Conservation (phyloP, 2,797 vertebrate species). For the Melanotaenia maccullochi region DNA sequence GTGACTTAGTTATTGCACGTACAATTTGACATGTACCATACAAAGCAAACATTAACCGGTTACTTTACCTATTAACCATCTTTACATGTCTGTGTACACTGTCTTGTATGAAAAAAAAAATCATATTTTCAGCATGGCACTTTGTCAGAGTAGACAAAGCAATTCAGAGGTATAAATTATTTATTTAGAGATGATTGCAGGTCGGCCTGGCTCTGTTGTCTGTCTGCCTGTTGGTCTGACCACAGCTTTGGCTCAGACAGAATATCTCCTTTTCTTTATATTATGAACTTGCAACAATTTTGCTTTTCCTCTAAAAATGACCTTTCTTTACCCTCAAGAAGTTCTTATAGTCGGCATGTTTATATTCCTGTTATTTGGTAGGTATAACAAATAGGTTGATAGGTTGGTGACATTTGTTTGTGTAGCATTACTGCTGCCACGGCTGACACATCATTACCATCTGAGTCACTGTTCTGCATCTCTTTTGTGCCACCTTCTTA, state of each 20-base stretch:
- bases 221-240: neutral
- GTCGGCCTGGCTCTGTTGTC: neutral
- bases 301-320: neutral
- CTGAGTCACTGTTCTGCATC: neutral
- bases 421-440: neutral
- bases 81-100: neutral
- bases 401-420: neutral
- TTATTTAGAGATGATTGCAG: constrained; percentile 8
- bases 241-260: neutral
- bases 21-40: neutral
- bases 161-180: neutral
- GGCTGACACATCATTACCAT: constrained; percentile 15
- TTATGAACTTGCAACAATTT: neutral
- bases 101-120: neutral
- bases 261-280: neutral
- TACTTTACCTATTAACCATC: neutral
- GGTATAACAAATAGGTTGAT: neutral
- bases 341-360: neutral
- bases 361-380: neutral
- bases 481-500: constrained; percentile 15
- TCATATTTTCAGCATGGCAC: neutral
- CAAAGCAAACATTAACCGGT: neutral
- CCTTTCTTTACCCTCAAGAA: neutral
- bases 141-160: neutral
- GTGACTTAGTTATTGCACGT: neutral